Percentiles rank a stretch among this genome's conserved stretches.
These are phyloP conservation scores for Orcinus orca DNA, from an alignment of 2,113 vertebrate species.

Conservation along the genomic window DNA sequence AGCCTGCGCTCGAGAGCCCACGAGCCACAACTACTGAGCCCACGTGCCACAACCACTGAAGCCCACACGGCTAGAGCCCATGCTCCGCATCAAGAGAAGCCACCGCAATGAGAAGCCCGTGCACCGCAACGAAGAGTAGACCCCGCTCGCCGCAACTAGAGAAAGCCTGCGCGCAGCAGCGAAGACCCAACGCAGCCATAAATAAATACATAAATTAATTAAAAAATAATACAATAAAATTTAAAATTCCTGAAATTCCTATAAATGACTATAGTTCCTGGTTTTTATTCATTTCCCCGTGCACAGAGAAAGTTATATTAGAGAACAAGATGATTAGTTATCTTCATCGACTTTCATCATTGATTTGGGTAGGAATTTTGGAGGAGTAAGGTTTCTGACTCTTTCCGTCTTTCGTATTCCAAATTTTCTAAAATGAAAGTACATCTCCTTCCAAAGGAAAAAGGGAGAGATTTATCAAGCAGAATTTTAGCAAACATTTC, in stretches of 20 bases:
- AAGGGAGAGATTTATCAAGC: neutral
- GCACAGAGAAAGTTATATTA: neutral
- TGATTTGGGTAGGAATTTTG: no score
- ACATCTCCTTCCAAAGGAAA: neutral
- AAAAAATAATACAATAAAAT: no score
- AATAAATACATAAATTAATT: no score
- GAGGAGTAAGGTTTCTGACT: neutral
- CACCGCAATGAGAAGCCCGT: fast-evolving
- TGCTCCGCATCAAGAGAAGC: fast-evolving
- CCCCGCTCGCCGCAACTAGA: fast-evolving
- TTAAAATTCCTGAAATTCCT: no score
- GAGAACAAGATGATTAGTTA: neutral
- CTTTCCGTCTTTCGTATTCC: neutral
- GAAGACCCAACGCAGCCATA: no score
- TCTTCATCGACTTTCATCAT: fast-evolving
- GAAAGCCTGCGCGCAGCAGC: fast-evolving
- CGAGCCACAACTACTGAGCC: no score
- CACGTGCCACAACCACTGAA: no score
- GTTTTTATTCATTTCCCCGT: neutral
- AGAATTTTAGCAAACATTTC: neutral
- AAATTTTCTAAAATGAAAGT: neutral
- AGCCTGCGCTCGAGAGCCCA: no score
- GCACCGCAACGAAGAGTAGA: fast-evolving
- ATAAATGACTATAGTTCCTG: neutral
- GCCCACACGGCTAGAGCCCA: fast-evolving